Percentiles rank a stretch among this genome's conserved stretches.
Conservation (phyloP, 2,113 vertebrate species). For the Dasyornis broadbenti region DNA sequence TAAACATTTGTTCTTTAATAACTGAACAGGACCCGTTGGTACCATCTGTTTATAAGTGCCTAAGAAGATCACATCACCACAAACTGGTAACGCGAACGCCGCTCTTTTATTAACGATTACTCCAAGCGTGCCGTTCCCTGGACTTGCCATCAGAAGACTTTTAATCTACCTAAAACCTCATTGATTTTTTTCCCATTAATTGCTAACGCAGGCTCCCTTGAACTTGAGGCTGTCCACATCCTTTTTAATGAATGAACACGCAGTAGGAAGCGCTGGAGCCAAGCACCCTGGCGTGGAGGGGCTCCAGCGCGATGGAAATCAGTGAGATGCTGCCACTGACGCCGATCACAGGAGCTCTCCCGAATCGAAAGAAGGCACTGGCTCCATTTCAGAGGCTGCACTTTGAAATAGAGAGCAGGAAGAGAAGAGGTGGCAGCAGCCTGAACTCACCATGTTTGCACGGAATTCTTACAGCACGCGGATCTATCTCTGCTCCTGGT, state of each 20-base stretch:
- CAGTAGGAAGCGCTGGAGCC: neutral
- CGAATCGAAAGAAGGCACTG: neutral
- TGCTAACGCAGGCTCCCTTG: neutral
- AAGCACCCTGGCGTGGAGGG: neutral
- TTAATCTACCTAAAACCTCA: conserved; percentile 27
- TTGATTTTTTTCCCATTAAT: neutral
- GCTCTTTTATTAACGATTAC: neutral
- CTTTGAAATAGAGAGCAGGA: neutral
- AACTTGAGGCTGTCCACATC: neutral
- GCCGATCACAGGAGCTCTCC: neutral
- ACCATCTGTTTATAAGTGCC: neutral
- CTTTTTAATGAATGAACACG: neutral
- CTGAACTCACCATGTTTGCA: neutral
- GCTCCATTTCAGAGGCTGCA: neutral
- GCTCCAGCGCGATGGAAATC: neutral
- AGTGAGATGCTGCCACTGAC: neutral
- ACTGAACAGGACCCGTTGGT: neutral
- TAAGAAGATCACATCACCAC: neutral
- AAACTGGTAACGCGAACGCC: neutral
- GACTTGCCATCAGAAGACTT: neutral
- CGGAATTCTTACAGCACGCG: neutral
- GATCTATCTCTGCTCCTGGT: rapidly evolving
- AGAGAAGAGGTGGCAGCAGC: neutral
- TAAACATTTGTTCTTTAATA: neutral
- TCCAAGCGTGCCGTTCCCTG: neutral